Evolutionary conservation across 1,140 invertebrate species (phyloP).

Genomic region (Ceratina calcarata): DNA sequence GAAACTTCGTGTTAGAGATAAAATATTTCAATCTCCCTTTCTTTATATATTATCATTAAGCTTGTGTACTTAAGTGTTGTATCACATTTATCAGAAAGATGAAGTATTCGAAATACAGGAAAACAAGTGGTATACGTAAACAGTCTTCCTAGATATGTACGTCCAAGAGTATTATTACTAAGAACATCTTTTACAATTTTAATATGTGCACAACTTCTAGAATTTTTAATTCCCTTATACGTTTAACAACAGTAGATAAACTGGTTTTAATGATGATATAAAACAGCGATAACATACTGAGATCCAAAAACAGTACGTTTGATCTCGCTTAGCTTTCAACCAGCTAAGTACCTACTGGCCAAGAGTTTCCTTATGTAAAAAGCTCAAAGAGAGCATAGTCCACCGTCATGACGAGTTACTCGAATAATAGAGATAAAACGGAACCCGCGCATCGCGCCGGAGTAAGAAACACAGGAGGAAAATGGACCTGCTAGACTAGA

Average conservation of each 20-base stretch:
- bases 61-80: too few relatives aligned
- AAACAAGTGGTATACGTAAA: too few relatives aligned
- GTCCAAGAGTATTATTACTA: too few relatives aligned
- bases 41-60: too few relatives aligned
- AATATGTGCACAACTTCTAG: neutral
- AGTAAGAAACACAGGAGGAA: neutral
- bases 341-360: conserved; percentile 30
- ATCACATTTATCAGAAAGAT: too few relatives aligned
- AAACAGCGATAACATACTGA: conserved; percentile 8
- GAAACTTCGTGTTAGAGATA: too few relatives aligned
- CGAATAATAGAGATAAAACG: conserved; percentile 53
- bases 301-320: conserved; percentile 43
- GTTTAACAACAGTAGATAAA: neutral
- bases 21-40: too few relatives aligned
- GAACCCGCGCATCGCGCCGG: neutral
- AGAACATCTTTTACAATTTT: neutral
- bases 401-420: conserved; percentile 50
- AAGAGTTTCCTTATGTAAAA: conserved; percentile 54
- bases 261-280: neutral
- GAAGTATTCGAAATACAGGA: too few relatives aligned
- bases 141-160: too few relatives aligned
- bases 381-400: conserved; percentile 51
- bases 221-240: neutral
- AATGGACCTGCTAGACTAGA: neutral
- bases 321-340: conserved; percentile 49